Evolutionary conservation across 2,113 vertebrate species (phyloP), one percentile per base, ranked within the genome.

Genomic region (Herpailurus yagouaroundi): DNA sequence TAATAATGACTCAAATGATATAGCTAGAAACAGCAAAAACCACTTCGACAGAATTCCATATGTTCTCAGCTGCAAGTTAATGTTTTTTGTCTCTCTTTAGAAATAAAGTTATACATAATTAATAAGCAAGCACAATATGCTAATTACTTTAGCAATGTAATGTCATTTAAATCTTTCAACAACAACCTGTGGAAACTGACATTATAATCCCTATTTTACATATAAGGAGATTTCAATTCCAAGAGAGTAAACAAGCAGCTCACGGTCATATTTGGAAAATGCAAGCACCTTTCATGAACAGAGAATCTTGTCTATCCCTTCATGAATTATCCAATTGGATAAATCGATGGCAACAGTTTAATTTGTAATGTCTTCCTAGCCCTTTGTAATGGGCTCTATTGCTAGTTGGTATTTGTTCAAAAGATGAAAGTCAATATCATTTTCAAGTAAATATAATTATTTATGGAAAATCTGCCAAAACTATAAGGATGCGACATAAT

Each of bases 101-200:
- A 93, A 80, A 76, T n/a, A 84, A 71, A 38, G 73, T 48, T 88
- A 52, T 76, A 21, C 36, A 60, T 27, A 93, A 76, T 57, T 86
- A 73, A 77, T 89, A 91, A 86, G 4, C 66, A 91, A 76, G 48
- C 48, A 79, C 60, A 89, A 41, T 86, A 69, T 68, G 11, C 45
- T 60, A 85, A 93, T 86, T 18, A 64, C 57, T 86, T 77, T 93
- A 84, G 48, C 45, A 73, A n/a, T 23, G 19, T 55, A 52, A 77
- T 91, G 60, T 97, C 5, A 23, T 89, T 96, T 95, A 94, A 93
- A 95, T 2, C 33, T 91, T 94, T 91, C 57, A 96, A 71, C n/a
- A 83, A 66, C 1, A 52, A 33, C 10, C 36, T 76, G 5, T 29
- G 50, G 23, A 76, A 92, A 52, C 73, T 76, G 31, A 5, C 11